Conservation (phyloP, 2,888 invertebrate species). For the Leucophora obtusa region DNA sequence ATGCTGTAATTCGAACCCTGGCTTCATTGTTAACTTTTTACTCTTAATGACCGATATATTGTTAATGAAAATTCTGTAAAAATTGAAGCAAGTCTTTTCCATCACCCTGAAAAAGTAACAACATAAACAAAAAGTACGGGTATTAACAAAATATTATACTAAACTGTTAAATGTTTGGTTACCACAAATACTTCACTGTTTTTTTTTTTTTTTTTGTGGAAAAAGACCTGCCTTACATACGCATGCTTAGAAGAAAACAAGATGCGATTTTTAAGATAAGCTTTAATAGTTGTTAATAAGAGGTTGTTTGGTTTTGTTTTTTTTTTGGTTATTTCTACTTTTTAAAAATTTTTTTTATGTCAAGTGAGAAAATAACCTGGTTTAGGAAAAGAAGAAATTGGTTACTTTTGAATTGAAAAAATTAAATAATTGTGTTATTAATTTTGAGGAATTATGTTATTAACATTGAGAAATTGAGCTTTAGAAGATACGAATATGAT, state of each 20-base stretch:
- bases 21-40: too few relatives aligned
- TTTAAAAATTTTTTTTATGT: constrained; percentile 10
- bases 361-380: background rate
- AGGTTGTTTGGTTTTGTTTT: constrained; percentile 2
- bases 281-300: constrained; percentile 29
- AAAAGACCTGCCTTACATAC: constrained; percentile 7
- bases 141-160: background rate
- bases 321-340: background rate
- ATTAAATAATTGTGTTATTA: background rate
- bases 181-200: background rate
- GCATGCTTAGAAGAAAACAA: constrained; percentile 12
- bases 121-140: background rate
- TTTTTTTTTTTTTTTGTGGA: constrained; percentile 13
- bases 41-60: too few relatives aligned
- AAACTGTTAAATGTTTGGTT: constrained; percentile 16
- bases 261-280: constrained; percentile 27
- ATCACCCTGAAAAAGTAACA: background rate
- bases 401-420: background rate
- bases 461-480: too few relatives aligned
- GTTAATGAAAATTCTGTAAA: too few relatives aligned
- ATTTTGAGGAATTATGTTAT: too few relatives aligned
- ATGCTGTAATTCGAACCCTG: too few relatives aligned
- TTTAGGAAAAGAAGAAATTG: background rate
- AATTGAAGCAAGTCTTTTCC: too few relatives aligned
- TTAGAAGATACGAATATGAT: too few relatives aligned